Evolutionary conservation across 2,113 vertebrate genomes (phyloP).

Genomic region (Lasiurus cinereus): DNA sequence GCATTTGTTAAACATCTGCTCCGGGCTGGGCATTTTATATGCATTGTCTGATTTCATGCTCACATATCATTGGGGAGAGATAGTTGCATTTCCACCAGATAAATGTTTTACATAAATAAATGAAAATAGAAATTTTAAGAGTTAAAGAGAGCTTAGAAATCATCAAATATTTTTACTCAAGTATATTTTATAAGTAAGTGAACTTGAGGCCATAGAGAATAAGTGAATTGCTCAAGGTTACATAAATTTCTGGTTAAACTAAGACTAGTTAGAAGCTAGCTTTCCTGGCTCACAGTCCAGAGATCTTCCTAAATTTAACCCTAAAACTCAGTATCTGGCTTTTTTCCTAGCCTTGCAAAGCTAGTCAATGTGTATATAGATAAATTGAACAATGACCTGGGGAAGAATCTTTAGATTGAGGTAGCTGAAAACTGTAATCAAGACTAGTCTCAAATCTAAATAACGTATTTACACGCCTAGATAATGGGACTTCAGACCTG

Average conservation of each 20-base stretch:
- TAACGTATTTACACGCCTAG: neutral
- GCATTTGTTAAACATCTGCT: neutral
- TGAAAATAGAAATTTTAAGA: neutral
- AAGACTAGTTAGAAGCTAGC: neutral
- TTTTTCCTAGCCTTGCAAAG: neutral
- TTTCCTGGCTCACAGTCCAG: neutral
- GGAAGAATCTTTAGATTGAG: neutral
- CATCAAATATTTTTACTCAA: slow-evolving; percentile 21
- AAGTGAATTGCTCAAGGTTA: neutral
- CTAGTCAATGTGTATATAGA: neutral
- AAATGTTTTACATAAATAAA: slow-evolving; percentile 30
- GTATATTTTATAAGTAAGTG: neutral
- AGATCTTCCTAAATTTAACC: neutral
- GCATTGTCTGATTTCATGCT: neutral
- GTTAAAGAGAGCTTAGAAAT: neutral
- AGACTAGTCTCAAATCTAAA: neutral
- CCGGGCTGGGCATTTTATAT: neutral
- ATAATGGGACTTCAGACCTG: neutral
- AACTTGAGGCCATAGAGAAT: neutral
- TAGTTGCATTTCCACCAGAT: neutral
- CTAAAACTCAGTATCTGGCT: neutral
- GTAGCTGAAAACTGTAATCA: neutral
- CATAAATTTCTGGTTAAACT: neutral
- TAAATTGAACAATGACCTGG: neutral
- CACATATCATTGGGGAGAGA: neutral